These are phyloP conservation scores for Nebria brevicollis DNA, from an alignment of 2,888 invertebrate species.

Conservation along the genomic window DNA sequence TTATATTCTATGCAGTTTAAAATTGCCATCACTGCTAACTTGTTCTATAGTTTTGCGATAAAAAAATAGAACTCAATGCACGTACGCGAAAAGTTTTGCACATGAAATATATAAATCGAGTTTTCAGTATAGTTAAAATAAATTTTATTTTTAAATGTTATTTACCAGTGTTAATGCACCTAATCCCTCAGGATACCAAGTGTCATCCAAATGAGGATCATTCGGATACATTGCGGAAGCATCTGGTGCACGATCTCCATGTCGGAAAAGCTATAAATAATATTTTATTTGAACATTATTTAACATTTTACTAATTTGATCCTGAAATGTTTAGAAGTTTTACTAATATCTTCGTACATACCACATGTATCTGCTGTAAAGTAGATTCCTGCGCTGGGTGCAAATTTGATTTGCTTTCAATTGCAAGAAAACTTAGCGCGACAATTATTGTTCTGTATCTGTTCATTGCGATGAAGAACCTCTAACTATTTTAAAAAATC, in stretches of 20 bases:
- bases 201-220: conserved; percentile 58
- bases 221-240: conserved; percentile 56
- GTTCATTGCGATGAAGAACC: background rate
- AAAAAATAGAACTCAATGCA: too few species aligned
- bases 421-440: background rate
- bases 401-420: background rate
- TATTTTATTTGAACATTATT: background rate
- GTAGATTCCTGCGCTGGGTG: background rate
- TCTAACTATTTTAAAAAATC: background rate
- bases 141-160: too few species aligned
- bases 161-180: conserved; percentile 31
- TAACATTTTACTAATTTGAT: too few species aligned
- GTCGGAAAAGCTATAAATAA: conserved; percentile 63
- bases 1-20: too few species aligned
- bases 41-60: too few species aligned
- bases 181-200: conserved; percentile 32
- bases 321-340: background rate
- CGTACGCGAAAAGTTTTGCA: too few species aligned
- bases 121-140: too few species aligned
- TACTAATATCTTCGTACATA: background rate
- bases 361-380: background rate
- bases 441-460: background rate
- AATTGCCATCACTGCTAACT: too few species aligned
- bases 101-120: too few species aligned
- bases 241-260: conserved; percentile 59